These are phyloP conservation scores for Dipodomys merriami DNA, from an alignment of 2,113 vertebrate genomes.

Conservation along the genomic window DNA sequence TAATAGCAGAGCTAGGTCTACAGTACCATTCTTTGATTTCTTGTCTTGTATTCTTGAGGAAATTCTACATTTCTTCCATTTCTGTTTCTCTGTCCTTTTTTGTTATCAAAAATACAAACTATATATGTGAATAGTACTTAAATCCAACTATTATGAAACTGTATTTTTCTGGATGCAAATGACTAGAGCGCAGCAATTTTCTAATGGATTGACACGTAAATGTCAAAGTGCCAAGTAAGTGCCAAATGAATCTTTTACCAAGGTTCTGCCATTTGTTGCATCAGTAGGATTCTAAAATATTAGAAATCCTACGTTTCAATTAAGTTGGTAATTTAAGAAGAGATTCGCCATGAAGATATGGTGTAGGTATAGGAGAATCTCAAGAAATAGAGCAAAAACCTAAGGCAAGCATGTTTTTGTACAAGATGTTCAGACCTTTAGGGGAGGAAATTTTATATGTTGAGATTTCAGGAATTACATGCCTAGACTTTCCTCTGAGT, in stretches of 20 bases:
- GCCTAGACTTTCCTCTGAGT: neutral
- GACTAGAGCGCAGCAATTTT: slow-evolving; percentile 1
- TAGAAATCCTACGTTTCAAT: neutral
- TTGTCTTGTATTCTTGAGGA: neutral
- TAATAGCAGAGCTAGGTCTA: neutral
- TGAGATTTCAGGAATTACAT: neutral
- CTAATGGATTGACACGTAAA: neutral
- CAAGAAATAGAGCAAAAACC: neutral
- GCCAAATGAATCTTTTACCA: neutral
- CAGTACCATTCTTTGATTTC: neutral
- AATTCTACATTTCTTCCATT: neutral
- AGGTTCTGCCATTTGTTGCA: neutral
- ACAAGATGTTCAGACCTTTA: neutral
- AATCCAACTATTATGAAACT: neutral
- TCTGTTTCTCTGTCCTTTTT: neutral
- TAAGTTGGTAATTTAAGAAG: neutral
- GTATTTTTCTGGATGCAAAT: slow-evolving; percentile 1
- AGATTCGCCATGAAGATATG: neutral
- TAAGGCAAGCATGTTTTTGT: neutral
- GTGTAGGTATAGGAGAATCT: neutral
- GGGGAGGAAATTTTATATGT: neutral
- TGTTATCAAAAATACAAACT: slow-evolving; percentile 15
- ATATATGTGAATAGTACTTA: neutral
- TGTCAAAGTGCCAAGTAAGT: neutral
- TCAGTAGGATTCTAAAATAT: neutral